phyloP scores from a whole-genome alignment of 2,888 invertebrate species.

The Heliconius ethilla region DNA sequence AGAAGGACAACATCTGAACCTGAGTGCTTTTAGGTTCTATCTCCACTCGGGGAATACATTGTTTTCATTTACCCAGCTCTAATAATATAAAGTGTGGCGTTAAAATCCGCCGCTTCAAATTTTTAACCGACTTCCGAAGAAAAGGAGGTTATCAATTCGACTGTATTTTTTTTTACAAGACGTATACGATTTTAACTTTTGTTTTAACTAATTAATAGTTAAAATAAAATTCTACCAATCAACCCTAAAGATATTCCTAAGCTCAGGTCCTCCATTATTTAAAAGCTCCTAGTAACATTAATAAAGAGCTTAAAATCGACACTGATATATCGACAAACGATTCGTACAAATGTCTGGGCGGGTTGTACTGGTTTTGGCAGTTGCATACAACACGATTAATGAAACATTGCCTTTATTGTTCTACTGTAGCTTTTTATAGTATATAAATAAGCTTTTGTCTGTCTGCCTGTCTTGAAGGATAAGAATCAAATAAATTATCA shows the following conservation, averaged over 20 bases:
- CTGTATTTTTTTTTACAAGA: too few relatives aligned
- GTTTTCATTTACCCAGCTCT: too few relatives aligned
- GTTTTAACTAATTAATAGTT: too few relatives aligned
- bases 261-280: slow-evolving; percentile 20
- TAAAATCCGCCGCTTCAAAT: too few relatives aligned
- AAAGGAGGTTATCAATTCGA: too few relatives aligned
- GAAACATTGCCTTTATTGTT: neutral
- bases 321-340: slow-evolving; percentile 60
- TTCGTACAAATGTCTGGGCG: slow-evolving; percentile 52
- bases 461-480: neutral
- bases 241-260: neutral
- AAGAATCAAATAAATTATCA: neutral
- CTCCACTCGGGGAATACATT: too few relatives aligned
- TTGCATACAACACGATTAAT: slow-evolving; percentile 38
- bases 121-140: too few relatives aligned
- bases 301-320: slow-evolving; percentile 62
- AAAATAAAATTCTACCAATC: neutral
- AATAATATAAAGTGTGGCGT: too few relatives aligned
- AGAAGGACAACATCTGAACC: too few relatives aligned
- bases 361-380: slow-evolving; percentile 47
- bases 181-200: too few relatives aligned
- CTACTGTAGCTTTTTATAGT: neutral
- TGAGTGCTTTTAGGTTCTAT: too few relatives aligned
- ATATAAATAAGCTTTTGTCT: too few relatives aligned
- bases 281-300: slow-evolving; percentile 51